Conservation (phyloP, 2,888 invertebrate genomes). For the Cerceris rybyensis region DNA sequence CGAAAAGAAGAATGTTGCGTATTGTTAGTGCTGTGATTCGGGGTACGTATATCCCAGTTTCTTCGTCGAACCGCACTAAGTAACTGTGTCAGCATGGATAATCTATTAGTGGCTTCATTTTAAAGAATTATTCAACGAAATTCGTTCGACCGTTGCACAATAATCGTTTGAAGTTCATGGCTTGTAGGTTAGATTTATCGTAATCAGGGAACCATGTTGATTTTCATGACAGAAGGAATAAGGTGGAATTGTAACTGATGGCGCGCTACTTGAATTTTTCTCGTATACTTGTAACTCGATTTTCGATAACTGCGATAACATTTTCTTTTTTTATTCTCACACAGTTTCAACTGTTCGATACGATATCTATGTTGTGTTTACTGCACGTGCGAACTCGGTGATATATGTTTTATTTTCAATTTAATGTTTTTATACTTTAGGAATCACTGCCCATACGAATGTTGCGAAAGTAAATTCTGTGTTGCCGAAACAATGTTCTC, state of each 20-base stretch:
- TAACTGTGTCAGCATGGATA: conserved; percentile 25
- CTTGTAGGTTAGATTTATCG: conserved; percentile 45
- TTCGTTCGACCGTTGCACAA: conserved; percentile 11
- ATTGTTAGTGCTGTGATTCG: conserved; percentile 66
- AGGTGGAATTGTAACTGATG: conserved; percentile 36
- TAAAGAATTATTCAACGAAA: conserved; percentile 21
- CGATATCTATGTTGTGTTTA: too few relatives aligned
- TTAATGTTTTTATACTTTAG: conserved; percentile 32
- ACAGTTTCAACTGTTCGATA: background rate
- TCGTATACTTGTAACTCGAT: background rate
- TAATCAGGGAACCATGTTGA: conserved; percentile 26
- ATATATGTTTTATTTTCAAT: background rate
- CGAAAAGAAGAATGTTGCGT: conserved; percentile 75
- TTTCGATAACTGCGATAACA: background rate
- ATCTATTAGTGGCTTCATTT: conserved; percentile 26
- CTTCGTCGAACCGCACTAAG: background rate
- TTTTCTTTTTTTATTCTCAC: background rate
- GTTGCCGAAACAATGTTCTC: conserved; percentile 13
- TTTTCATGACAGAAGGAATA: conserved; percentile 49
- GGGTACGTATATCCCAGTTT: conserved; percentile 57
- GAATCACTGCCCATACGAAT: conserved; percentile 26
- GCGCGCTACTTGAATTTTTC: conserved; percentile 41
- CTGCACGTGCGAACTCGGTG: background rate
- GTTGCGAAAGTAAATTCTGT: background rate
- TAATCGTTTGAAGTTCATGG: conserved; percentile 9